Conservation (phyloP, 2,113 vertebrate species). For the Setophaga kirtlandii region DNA sequence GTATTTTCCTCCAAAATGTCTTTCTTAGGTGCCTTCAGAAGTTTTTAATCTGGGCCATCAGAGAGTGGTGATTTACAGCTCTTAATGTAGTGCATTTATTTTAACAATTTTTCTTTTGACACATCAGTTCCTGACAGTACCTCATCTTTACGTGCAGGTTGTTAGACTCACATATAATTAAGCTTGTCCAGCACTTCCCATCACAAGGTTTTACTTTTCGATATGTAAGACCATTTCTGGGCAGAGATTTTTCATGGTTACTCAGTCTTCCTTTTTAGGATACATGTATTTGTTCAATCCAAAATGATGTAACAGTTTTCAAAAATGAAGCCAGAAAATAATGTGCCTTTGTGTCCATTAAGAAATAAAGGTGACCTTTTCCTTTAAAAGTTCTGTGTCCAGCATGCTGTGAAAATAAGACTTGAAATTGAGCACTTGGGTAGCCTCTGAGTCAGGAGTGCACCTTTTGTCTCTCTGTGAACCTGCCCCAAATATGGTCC, state of each 20-base stretch:
- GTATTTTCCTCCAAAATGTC: neutral
- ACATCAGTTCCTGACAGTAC: neutral
- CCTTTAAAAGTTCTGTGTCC: neutral
- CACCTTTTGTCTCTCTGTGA: neutral
- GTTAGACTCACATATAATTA: neutral
- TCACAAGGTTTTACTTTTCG: neutral
- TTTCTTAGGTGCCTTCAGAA: neutral
- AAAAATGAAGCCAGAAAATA: neutral
- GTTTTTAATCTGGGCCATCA: neutral
- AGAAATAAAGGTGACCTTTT: neutral
- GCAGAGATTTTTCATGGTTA: neutral
- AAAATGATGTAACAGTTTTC: neutral
- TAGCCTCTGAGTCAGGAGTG: neutral
- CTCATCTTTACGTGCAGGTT: neutral
- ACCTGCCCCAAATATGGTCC: neutral
- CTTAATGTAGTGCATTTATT: constrained; percentile 16
- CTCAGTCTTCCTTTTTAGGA: neutral
- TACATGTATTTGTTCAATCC: neutral
- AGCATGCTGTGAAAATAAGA: neutral
- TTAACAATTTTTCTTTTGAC: neutral
- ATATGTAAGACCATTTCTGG: neutral
- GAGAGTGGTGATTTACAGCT: neutral
- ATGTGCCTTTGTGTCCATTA: neutral
- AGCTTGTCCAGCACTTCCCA: neutral
- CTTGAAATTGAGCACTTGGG: neutral